These are phyloP conservation scores for Grapholita molesta DNA, from an alignment of 1,140 invertebrate species.

Conservation along the genomic window DNA sequence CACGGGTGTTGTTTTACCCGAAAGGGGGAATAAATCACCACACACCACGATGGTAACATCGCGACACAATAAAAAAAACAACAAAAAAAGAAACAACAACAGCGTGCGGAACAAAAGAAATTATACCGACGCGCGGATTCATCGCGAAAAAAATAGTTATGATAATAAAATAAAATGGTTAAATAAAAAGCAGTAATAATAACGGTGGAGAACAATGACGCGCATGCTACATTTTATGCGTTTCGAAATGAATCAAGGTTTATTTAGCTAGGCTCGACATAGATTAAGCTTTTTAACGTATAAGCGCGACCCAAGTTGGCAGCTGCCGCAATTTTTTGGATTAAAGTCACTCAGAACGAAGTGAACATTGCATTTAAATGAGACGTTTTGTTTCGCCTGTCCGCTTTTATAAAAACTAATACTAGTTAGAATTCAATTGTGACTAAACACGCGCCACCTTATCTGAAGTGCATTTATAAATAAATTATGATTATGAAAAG, in stretches of 20 bases:
- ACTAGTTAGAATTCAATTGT: conserved; percentile 20
- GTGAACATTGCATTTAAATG: conserved; percentile 70
- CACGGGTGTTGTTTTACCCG: conserved; percentile 73
- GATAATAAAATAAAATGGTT: conserved; percentile 74
- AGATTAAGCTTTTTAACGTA: conserved; percentile 67
- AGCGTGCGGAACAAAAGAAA: conserved; percentile 71
- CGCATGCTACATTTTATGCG: conserved; percentile 44
- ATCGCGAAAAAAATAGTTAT: conserved; percentile 71
- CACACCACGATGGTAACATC: conserved; percentile 51
- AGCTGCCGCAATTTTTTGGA: conserved; percentile 66
- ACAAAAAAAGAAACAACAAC: conserved; percentile 70
- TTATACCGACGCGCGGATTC: conserved; percentile 63
- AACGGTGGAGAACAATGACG: conserved; percentile 65
- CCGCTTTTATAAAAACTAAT: conserved; percentile 45
- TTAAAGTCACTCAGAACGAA: conserved; percentile 54
- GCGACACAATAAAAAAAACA: conserved; percentile 62
- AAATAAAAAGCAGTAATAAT: conserved; percentile 72
- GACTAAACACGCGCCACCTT: conserved; percentile 10
- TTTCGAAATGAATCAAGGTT: conserved; percentile 64
- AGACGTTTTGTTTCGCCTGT: conserved; percentile 57
- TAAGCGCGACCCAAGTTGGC: conserved; percentile 39
- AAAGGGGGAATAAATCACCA: conserved; percentile 75
- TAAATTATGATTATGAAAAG: conserved; percentile 4
- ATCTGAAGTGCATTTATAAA: conserved; percentile 10
- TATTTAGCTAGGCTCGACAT: conserved; percentile 57